phyloP scores from a whole-genome alignment of 2,888 invertebrate genomes.

The Drosophila merina region DNA sequence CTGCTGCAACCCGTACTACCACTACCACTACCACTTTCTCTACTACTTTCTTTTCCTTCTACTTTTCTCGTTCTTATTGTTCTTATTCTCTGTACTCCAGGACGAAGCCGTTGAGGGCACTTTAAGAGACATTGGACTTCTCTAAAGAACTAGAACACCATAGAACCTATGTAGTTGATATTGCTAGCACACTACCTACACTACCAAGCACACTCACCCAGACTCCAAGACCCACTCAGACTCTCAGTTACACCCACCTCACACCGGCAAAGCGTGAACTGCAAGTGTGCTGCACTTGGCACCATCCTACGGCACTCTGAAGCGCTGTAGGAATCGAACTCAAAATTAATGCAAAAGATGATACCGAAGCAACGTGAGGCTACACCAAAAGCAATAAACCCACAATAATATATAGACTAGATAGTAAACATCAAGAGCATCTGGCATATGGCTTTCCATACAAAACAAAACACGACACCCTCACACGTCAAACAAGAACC shows the following conservation, averaged over 20 bases:
- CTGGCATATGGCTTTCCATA: slow-evolving; percentile 36
- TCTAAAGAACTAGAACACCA: slow-evolving; percentile 86
- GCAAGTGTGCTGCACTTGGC: slow-evolving; percentile 34
- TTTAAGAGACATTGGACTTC: slow-evolving; percentile 96
- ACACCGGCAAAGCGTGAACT: slow-evolving; percentile 8
- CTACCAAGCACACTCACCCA: slow-evolving; percentile 27
- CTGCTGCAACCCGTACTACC: slow-evolving; percentile 19
- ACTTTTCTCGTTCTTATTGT: slow-evolving; percentile 77
- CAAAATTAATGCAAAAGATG: slow-evolving; percentile 5
- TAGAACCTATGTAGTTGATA: slow-evolving; percentile 65
- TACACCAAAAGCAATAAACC: slow-evolving; percentile 31
- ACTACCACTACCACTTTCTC: slow-evolving; percentile 29
- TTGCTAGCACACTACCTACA: slow-evolving; percentile 47
- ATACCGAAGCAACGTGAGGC: slow-evolving; percentile 33
- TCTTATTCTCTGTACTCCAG: slow-evolving; percentile 85
- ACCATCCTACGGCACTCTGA: slow-evolving; percentile 23
- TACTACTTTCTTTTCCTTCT: slow-evolving; percentile 54
- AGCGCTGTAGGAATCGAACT: slow-evolving; percentile 10
- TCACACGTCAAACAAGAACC: slow-evolving; percentile 23
- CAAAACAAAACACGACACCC: slow-evolving; percentile 17
- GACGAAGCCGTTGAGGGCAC: slow-evolving; percentile 97
- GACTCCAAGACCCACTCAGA: slow-evolving; percentile 12
- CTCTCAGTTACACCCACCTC: slow-evolving; percentile 20
- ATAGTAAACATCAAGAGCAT: slow-evolving; percentile 30
- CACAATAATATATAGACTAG: slow-evolving; percentile 14